A percentile compares a stretch with the other conserved stretches of the same genome.
Conservation (phyloP, 1,140 invertebrate species). For the Trichonephila clavata region DNA sequence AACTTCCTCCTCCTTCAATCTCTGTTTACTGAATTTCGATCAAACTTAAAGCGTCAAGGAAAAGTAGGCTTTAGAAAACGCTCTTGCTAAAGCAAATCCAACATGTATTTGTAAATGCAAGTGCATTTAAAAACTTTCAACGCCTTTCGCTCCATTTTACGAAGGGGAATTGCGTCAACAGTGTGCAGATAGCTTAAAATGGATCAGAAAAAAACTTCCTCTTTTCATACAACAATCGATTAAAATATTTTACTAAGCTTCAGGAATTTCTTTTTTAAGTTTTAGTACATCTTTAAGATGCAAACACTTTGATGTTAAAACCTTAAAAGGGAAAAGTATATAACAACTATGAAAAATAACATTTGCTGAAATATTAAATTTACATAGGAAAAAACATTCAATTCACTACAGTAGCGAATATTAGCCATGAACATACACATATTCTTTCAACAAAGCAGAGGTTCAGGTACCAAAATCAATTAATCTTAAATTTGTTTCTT, state of each 20-base stretch:
- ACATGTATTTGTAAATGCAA: constrained; percentile 59
- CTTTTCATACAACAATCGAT: no score
- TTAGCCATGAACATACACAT: no score
- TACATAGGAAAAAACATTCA: no score
- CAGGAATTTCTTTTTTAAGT: no score
- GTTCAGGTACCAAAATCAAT: no score
- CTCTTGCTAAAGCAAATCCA: constrained; percentile 18
- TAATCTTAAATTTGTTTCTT: no score
- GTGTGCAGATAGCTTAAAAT: neutral
- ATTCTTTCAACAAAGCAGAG: no score
- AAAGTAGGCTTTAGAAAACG: constrained; percentile 13
- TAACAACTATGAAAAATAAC: no score
- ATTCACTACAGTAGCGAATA: no score
- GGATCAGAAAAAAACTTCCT: no score
- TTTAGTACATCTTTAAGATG: neutral
- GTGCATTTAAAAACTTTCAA: constrained; percentile 63
- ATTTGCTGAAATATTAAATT: no score
- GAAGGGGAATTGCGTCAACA: neutral
- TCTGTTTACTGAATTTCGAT: constrained; percentile 68
- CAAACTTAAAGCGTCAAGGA: constrained; percentile 30
- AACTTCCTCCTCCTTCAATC: neutral
- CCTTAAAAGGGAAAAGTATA: neutral
- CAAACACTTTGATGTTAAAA: neutral
- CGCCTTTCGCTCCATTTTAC: constrained; percentile 32
- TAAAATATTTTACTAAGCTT: no score